Base-by-base conservation (phyloP, 2,113 vertebrate genomes). In the Phaethon lepturus region DNA sequence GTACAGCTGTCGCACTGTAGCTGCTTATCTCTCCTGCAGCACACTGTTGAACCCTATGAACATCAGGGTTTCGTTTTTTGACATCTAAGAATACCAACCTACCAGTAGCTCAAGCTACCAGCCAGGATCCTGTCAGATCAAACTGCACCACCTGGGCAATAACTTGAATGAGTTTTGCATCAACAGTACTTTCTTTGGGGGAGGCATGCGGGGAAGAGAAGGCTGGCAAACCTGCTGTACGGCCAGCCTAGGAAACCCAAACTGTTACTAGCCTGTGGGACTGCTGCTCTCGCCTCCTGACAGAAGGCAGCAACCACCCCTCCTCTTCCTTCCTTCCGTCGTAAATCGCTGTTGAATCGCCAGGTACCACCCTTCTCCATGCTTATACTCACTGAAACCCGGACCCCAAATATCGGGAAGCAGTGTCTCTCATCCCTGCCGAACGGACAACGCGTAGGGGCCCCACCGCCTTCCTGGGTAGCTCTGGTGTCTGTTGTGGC, bases 1-100 rank as follows among this genome's bases (percentile, higher is more conserved):
- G 28, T 44, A 52, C 0, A 7, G 20, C 22, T 74, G 45, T 35
- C 47, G 13, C 1, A 0, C 17, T 15, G 22, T 53, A 53, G 66
- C 11, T 17, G 31, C n/a, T 64, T 53, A n/a, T 31, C 6, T 35
- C 56, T 74, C 29, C 62, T 66, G 40, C 26, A 78, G 52, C n/a
- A 67, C 26, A 22, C 6, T 44, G 33, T 29, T 66, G 72, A 83
- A 71, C 31, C 52, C 22, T 26, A 45, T 40, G 31, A 83, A 73
- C 5, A 2, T 38, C 11, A 18, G 11, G 9, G 29, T 24, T 77
- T 67, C 0, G 0, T 11, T 58, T 63, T 68, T 22, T 81, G 62
- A 45, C 33, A 64, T 40, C 25, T 49, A 47, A 42, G 69, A 66
- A 71, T 58, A 52, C 20, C 45, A 42, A 7, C 0, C 1, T 33